Evolutionary conservation across 2,113 vertebrate species (phyloP).

Genomic region (Hypocryptadius cinnamomeus): DNA sequence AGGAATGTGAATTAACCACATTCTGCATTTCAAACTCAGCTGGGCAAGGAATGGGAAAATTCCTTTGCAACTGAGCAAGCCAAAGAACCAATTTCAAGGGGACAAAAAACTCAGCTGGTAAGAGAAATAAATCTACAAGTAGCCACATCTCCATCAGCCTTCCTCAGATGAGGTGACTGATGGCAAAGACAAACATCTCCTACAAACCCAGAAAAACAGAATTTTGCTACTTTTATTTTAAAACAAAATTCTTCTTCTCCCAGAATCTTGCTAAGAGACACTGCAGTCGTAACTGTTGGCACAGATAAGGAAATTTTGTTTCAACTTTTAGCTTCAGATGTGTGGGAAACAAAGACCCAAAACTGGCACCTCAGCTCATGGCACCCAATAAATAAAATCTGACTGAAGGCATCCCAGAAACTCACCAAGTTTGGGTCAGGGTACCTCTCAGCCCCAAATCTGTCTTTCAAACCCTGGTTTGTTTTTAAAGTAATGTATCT

Average conservation of each 20-base stretch:
- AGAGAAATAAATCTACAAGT: background rate
- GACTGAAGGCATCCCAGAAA: background rate
- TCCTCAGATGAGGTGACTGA: background rate
- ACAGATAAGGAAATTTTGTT: background rate
- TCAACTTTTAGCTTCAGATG: background rate
- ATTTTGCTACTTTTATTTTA: background rate
- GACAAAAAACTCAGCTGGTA: background rate
- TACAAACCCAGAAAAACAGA: background rate
- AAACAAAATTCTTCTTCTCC: background rate
- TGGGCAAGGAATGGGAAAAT: background rate
- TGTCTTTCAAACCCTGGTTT: background rate
- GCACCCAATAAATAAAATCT: background rate
- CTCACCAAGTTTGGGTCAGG: background rate
- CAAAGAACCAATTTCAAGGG: background rate
- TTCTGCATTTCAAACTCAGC: background rate
- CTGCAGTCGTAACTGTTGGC: background rate
- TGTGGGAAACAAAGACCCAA: background rate
- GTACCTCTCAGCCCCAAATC: background rate
- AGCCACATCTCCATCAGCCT: background rate
- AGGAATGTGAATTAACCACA: background rate
- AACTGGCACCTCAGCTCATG: background rate
- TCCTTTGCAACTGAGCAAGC: background rate
- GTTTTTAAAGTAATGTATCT: background rate
- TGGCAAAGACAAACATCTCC: background rate
- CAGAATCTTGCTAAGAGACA: background rate